These are phyloP conservation scores for Drosophila suzukii DNA, from an alignment of 1,140 invertebrate genomes.

Conservation along the genomic window DNA sequence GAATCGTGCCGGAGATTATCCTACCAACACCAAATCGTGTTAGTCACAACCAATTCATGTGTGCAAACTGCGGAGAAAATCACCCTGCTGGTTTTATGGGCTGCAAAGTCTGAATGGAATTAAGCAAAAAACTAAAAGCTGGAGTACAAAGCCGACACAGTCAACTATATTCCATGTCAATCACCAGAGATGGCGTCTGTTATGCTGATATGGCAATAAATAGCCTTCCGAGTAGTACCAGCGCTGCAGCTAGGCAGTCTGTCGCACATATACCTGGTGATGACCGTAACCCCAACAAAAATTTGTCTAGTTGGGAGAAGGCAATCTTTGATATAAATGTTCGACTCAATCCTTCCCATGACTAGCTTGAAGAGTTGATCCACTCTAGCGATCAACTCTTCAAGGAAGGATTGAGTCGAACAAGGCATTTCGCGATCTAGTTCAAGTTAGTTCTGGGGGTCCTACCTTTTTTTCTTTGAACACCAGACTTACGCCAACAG, in stretches of 20 bases:
- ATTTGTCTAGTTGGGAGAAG: slow-evolving; percentile 11
- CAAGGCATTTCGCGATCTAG: no score
- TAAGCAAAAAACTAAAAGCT: slow-evolving; percentile 1
- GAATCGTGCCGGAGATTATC: slow-evolving; percentile 18
- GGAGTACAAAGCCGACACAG: neutral
- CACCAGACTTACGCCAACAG: neutral
- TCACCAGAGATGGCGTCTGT: slow-evolving; percentile 5
- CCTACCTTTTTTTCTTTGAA: neutral
- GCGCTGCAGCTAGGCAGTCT: slow-evolving; percentile 4
- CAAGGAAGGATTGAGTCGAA: neutral
- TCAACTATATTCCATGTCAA: slow-evolving; percentile 5
- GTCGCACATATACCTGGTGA: neutral
- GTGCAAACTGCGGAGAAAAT: slow-evolving; percentile 6
- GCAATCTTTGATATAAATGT: slow-evolving; percentile 2
- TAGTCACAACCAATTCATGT: slow-evolving; percentile 3
- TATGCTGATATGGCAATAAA: neutral
- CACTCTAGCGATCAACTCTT: no score
- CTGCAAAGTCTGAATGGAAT: slow-evolving; percentile 6
- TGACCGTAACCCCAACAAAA: neutral
- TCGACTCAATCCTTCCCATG: no score
- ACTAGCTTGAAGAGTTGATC: no score
- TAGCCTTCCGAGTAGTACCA: neutral
- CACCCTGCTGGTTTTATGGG: neutral
- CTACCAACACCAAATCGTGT: slow-evolving; percentile 8
- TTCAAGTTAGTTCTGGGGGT: no score